These are phyloP conservation scores for Melieria omissa DNA, from an alignment of 2,888 invertebrate genomes.

Conservation along the genomic window DNA sequence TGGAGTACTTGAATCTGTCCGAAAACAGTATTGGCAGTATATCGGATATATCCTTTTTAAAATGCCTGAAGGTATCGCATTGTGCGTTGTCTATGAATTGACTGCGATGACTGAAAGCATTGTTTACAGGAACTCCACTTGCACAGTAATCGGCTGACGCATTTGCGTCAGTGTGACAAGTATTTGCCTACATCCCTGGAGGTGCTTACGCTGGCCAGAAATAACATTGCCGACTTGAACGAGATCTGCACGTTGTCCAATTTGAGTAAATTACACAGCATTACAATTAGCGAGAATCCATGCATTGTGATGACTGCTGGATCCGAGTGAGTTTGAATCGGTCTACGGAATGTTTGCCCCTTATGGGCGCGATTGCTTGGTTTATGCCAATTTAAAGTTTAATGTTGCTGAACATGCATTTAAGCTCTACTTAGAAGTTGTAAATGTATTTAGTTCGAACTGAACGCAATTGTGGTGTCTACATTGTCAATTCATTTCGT, in stretches of 20 bases:
- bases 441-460: no score
- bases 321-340: constrained; percentile 72
- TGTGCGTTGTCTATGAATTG: no score
- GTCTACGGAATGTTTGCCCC: no score
- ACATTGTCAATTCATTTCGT: no score
- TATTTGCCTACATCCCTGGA: constrained; percentile 82
- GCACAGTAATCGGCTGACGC: constrained; percentile 86
- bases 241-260: constrained; percentile 85
- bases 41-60: constrained; percentile 85
- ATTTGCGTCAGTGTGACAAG: constrained; percentile 83
- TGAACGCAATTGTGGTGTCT: no score
- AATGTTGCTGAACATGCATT: no score
- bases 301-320: constrained; percentile 83
- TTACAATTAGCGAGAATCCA: constrained; percentile 88
- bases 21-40: constrained; percentile 89
- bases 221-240: constrained; percentile 85
- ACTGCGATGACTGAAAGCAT: background rate
- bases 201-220: constrained; percentile 82
- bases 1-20: constrained; percentile 88
- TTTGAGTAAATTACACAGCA: constrained; percentile 79
- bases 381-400: no score
- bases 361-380: no score
- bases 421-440: no score
- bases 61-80: constrained; percentile 78
- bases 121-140: constrained; percentile 80